These are phyloP conservation scores for Amiota communis DNA, from an alignment of 2,888 invertebrate species.

Conservation along the genomic window DNA sequence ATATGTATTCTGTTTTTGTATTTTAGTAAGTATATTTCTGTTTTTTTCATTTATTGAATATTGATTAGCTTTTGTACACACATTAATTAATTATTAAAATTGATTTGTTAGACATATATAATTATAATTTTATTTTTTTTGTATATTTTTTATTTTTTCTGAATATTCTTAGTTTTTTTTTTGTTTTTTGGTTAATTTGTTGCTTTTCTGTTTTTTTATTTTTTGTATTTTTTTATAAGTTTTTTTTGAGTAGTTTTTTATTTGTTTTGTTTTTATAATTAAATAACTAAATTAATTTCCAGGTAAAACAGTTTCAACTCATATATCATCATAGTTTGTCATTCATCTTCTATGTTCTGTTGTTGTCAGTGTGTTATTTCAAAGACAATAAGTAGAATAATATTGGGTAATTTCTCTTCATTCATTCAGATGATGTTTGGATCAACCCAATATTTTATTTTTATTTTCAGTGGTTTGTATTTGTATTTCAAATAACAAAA, in stretches of 20 bases:
- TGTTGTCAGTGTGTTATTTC: conserved; percentile 27
- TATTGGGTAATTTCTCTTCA: too few species aligned
- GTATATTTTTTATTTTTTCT: conserved; percentile 31
- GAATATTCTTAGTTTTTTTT: conserved; percentile 13
- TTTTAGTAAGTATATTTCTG: too few species aligned
- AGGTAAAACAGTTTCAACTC: conserved; percentile 25
- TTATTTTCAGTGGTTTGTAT: conserved; percentile 27
- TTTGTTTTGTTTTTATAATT: conserved; percentile 13
- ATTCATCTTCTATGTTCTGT: too few species aligned
- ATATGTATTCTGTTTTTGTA: too few species aligned
- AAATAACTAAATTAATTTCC: conserved; percentile 12
- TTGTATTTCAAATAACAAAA: conserved; percentile 31
- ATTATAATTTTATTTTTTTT: conserved; percentile 19
- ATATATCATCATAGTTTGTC: background rate
- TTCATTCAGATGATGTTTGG: too few species aligned
- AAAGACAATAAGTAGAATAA: too few species aligned
- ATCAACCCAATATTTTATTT: background rate
- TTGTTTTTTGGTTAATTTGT: background rate
- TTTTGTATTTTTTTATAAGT: conserved; percentile 19
- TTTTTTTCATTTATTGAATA: too few species aligned
- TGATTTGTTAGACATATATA: too few species aligned
- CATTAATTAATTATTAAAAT: conserved; percentile 12
- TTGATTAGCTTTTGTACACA: background rate
- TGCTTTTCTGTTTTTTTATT: conserved; percentile 23
- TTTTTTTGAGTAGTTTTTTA: conserved; percentile 19